Base-by-base conservation (phyloP, 2,888 invertebrate species). In the Ptilodon capucinus region DNA sequence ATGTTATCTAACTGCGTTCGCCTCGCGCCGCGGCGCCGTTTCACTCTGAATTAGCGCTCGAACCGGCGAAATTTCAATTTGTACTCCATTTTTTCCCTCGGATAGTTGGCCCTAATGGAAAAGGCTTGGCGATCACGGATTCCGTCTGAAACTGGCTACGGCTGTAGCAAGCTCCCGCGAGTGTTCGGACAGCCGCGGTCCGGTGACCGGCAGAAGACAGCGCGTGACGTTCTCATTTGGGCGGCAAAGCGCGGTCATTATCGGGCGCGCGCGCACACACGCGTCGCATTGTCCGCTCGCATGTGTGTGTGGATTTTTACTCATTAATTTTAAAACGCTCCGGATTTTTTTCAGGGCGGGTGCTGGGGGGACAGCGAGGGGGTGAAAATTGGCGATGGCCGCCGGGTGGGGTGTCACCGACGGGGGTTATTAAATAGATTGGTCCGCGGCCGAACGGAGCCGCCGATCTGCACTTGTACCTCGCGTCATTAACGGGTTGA, bases 301-400 rank as follows among this genome's bases (percentile, higher is more conserved):
- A 74, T 86, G 91, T 89, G 88, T 90, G 90, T 89, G 91, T 91
- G 85, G 82, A 91, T 91, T 91, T 91, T 91, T 91, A 91, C 91
- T 91, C 91, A 91, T 91, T 91, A 91, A 91, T 91, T 91, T 91
- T 91, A 91, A 91, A 91, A 91, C 91, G 91, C 89, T 91, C 88
- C 76, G 91, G 91, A 91, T 91, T 91, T 91, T 91, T 91, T 91
- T 88, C 89, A 87, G 90, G 86, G 89, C 84, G 89, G 90, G 86
- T 85, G 86, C 85, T 81, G 81, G 85, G 86, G 86, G 84, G 84
- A 74, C 76, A 74, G 75, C 54, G 71, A 74, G 78, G 84, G 83
- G 83, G 82, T 78, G 86, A 84, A 87, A 90, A 87, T 89, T 86
- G 88, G 91, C 90, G 88, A 91, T 88, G 88, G 86, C 89, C 91